Base-by-base conservation (phyloP, 2,888 invertebrate species). In the Andricus curvator region DNA sequence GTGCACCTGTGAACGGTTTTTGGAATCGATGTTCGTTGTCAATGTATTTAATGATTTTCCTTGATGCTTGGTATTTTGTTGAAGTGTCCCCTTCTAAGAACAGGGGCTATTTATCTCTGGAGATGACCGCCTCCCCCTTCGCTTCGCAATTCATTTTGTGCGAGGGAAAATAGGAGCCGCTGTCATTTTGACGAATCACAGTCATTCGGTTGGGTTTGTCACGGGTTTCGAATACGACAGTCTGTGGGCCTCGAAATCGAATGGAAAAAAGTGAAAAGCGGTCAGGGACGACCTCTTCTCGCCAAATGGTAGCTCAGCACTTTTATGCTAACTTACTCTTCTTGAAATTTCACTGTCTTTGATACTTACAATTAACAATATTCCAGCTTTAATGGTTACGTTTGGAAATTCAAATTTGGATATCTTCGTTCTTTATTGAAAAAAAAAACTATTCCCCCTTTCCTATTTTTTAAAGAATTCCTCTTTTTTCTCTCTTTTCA, bases 121-220 rank as follows among this genome's bases (percentile, higher is more conserved):
- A 25, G 22, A 70, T 48, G 2, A 0, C 25, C 62, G 0, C 44
- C 17, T 51, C 48, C 20, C 70, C 48, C 70, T 20, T 20, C 20
- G 8, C 29, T 1, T 20, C 25, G 51, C 70, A 33, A 74, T 74
- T 56, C 29, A 51, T 29, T 74, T 51, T 74, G 17, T 29, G 20
- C 70, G 62, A 20, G 51, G 48, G 25, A 74, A 56, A 56, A 20
- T 51, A 51, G 48, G 25, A 68, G 25, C 15, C 48, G 70, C 48
- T 70, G 70, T 70, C 48, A 70, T 70, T 51, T 51, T 68, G 68
- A 68, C 44, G 25, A 68, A 68, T 68, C 44, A 29, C 68, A 68
- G 48, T 70, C 48, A 70, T 51, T 70, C 29, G 9, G 48, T 25
- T 25, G 68, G 48, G 44, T 68, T 68, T 68, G 68, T 68, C 68